phyloP scores from a whole-genome alignment of 2,797 vertebrate genomes.

The Myotis planiceps region DNA sequence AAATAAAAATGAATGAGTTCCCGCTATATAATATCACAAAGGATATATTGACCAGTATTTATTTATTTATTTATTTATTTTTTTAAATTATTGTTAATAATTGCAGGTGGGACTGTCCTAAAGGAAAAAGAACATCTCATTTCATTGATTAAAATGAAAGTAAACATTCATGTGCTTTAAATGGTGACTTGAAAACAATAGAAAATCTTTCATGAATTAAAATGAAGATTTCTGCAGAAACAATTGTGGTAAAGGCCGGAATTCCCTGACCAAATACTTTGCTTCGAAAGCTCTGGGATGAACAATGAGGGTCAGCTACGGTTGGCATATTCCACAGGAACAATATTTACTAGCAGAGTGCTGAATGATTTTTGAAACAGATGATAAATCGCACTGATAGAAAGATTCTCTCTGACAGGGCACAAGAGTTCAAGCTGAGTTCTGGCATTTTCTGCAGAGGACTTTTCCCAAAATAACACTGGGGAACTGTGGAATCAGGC shows the following conservation, averaged over 20 bases:
- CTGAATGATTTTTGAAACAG: slow-evolving; percentile 80
- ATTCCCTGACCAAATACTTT: neutral
- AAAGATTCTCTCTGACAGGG: slow-evolving; percentile 79
- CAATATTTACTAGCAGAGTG: slow-evolving; percentile 74
- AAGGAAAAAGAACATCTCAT: neutral
- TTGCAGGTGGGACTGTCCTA: neutral
- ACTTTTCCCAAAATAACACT: slow-evolving; percentile 69
- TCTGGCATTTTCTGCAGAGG: slow-evolving; percentile 80
- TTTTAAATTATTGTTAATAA: slow-evolving; percentile 16
- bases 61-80: neutral
- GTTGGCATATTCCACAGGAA: slow-evolving; percentile 47
- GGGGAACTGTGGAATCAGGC: slow-evolving; percentile 71
- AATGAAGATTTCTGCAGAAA: slow-evolving; percentile 19
- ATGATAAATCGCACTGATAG: slow-evolving; percentile 76
- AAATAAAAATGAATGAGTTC: neutral
- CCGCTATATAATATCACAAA: neutral
- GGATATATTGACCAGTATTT: neutral
- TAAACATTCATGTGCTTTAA: neutral
- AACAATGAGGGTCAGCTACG: slow-evolving; percentile 54
- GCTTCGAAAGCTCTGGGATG: neutral
- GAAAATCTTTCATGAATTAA: neutral
- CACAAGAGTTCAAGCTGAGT: slow-evolving; percentile 81
- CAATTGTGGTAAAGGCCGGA: neutral
- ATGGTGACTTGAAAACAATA: neutral
- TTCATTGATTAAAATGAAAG: slow-evolving; percentile 26